phyloP scores from a whole-genome alignment of 2,113 vertebrate species.

The Dicerorhinus sumatrensis region DNA sequence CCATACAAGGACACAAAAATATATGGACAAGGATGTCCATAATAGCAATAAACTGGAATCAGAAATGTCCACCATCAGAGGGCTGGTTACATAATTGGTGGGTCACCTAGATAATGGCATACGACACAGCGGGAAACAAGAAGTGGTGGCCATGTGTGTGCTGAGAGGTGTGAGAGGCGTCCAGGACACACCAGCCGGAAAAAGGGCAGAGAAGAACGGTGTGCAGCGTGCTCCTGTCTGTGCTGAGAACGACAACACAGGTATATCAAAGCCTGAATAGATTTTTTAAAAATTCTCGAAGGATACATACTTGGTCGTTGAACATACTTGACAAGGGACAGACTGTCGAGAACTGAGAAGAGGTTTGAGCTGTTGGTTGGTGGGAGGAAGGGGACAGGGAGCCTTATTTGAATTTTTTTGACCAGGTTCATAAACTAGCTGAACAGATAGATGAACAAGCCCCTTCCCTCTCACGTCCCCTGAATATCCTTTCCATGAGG shows the following conservation, averaged over 20 bases:
- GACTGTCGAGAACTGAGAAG: background rate
- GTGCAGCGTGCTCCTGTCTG: fast-evolving
- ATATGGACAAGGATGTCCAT: background rate
- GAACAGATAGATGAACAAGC: background rate
- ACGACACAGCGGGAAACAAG: background rate
- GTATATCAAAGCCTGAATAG: background rate
- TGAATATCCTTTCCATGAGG: background rate
- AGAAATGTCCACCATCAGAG: background rate
- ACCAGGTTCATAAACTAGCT: background rate
- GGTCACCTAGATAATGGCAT: background rate
- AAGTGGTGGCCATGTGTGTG: background rate
- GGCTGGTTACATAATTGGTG: background rate
- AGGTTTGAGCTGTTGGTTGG: background rate
- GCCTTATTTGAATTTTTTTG: background rate
- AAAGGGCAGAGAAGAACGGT: fast-evolving
- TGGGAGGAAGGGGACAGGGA: background rate
- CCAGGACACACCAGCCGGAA: background rate
- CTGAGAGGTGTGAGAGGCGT: background rate
- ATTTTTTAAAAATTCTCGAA: background rate
- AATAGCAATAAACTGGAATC: background rate
- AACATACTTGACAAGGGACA: background rate
- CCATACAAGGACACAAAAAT: background rate
- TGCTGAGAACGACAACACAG: background rate
- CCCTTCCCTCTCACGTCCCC: background rate
- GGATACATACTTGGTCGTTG: background rate